Evolutionary conservation across 2,113 vertebrate species (phyloP), one percentile per base, ranked within the genome.

Genomic region (Manacus vitellinus): DNA sequence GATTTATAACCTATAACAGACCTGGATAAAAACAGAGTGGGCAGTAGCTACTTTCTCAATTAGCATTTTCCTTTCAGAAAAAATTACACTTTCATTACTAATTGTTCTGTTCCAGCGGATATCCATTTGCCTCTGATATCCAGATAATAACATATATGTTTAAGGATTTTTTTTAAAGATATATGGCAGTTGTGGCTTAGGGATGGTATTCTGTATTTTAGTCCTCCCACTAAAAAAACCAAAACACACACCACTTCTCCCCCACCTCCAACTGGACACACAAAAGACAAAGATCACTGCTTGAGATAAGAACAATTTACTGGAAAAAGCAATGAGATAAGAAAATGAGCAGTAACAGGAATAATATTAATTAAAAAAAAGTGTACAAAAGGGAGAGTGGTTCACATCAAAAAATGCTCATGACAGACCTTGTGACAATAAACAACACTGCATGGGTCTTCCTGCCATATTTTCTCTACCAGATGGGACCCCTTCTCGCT

Each of bases 391-490:
- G 33, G 61, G 37, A 73, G 27, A 16, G 39, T 70, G 23, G 46
- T n/a, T 52, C 33, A 28, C 46, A 37, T 61, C 6, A 18, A 62
- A 14, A 78, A 78, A 39, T n/a, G 28, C 28, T 54, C 23, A 62
- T 12, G 16, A 47, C 14, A 62, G 33, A 62, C 9, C 4, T 14
- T 0, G 0, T 0, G 3, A 37, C 27, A 68, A 59, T 44, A 52
- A 87, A 33, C 20, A 58, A 58, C 5, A 33, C 12, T 70, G 33
- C 5, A 8, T 24, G 23, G 33, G 25, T 78, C 52, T 15, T 30
- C 30, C 20, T 65, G 30, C 14, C 41, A 44, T 16, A 43, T 33
- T 54, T 52, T 62, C 23, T 78, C 39, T 23, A 54, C 9, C 6
- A 28, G 28, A 46, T 62, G 6, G 52, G 62, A 28, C 5, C 22